Base-by-base conservation (phyloP, 2,113 vertebrate genomes). In the Pollachius pollachius region DNA sequence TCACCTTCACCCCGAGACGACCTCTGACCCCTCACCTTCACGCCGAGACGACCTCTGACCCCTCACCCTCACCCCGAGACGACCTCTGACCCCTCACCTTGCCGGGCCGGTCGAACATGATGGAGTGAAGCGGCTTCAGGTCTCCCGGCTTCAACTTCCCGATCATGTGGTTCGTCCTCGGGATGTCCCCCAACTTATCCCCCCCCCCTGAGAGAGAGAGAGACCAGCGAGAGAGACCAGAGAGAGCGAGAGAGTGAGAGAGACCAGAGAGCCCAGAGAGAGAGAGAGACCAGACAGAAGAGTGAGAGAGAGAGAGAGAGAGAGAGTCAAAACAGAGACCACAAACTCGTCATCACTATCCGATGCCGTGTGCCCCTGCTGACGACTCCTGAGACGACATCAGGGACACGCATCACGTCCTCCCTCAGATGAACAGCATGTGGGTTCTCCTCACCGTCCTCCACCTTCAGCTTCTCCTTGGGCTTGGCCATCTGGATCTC, bases 51-150 rank as follows among this genome's bases (percentile, higher is more conserved):
- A 48, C 41, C 41, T 9, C 8, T 48, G 37, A 41, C 8, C 41
- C 41, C 41, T 48, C 9, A 48, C 2, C 41, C 1, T 48, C 12
- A 9, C 41, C 2, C 41, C 12, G 2, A 48, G 41, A 9, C 12
- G 11, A 48, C 41, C 41, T 13, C 11, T 48, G 41, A 48, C 41
- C 19, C 13, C 89, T 94, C 93, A 99, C 97, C 85, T 95, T 95
- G 84, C 97, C 97, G 0, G 94, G 96, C 30, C 97, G 90, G 89
- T 98, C 97, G 77, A 95, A 99, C 74, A 99, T 87, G 69, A 99
- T 92, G 86, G 93, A 91, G 84, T 99, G 97, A 41, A 99, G 92
- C 70, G 95, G 95, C 82, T 96, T 94, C 73, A 99, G 94, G 74
- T 96, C 94, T 0, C 94, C 95, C 0, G 94, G 92, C 90, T 98